Evolutionary conservation across 2,888 invertebrate species (phyloP).

Genomic region (Leptogaster cylindrica): DNA sequence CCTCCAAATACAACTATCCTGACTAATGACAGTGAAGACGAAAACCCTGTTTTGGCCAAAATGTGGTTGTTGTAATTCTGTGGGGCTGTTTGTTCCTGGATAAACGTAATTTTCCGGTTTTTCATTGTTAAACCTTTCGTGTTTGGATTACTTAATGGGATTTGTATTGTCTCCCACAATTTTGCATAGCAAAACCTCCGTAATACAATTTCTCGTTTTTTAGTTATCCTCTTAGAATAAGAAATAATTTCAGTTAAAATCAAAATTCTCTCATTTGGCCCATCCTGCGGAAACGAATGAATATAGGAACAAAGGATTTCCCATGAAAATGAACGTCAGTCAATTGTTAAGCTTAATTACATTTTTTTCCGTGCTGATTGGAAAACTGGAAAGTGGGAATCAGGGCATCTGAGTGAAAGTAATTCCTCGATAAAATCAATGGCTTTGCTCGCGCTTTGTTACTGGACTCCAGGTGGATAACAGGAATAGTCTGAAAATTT

Average conservation of each 20-base stretch:
- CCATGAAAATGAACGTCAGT: background rate
- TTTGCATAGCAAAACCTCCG: conserved; percentile 5
- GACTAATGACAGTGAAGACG: conserved; percentile 21
- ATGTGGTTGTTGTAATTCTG: background rate
- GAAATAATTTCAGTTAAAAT: conserved; percentile 35
- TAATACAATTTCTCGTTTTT: conserved; percentile 2
- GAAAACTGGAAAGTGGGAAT: conserved; percentile 18
- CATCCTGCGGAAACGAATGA: background rate
- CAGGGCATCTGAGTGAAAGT: conserved; percentile 18
- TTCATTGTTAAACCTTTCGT: conserved; percentile 44
- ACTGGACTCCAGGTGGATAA: background rate
- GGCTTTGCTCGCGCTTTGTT: background rate
- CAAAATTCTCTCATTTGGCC: conserved; percentile 1
- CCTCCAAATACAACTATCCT: conserved; percentile 9
- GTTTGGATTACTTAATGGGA: conserved; percentile 45
- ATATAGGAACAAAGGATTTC: conserved; percentile 3
- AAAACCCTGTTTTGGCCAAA: conserved; percentile 14
- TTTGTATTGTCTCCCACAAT: conserved; percentile 42
- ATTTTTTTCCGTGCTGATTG: conserved; percentile 5
- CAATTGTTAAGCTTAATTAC: conserved; percentile 4
- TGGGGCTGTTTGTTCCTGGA: conserved; percentile 33
- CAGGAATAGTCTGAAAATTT: no score
- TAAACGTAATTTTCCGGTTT: conserved; percentile 45
- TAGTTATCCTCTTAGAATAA: conserved; percentile 10
- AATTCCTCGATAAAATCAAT: conserved; percentile 18